A percentile compares a stretch with the other conserved stretches of the same genome.
phyloP scores from a whole-genome alignment of 2,888 invertebrate species.

The Steinernema scapterisci region DNA sequence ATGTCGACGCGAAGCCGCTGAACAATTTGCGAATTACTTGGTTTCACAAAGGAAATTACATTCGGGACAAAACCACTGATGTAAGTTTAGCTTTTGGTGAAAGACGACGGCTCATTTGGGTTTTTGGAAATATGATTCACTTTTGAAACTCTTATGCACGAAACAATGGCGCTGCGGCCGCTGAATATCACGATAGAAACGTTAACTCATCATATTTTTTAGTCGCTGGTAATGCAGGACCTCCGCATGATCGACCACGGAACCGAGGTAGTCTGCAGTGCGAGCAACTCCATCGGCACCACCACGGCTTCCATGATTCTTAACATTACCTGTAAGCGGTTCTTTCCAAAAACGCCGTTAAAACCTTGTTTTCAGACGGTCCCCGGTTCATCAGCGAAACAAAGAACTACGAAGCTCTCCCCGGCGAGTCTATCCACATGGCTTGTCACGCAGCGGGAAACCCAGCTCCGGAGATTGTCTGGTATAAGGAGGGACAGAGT shows the following conservation, averaged over 20 bases:
- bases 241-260: slow-evolving; percentile 62
- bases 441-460: slow-evolving; percentile 61
- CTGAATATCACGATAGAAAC: too few species aligned
- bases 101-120: too few species aligned
- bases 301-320: slow-evolving; percentile 50
- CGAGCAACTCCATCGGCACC: slow-evolving; percentile 57
- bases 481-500: slow-evolving; percentile 55
- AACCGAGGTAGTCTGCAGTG: slow-evolving; percentile 53
- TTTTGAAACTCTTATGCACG: too few species aligned
- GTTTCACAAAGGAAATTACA: slow-evolving; percentile 51
- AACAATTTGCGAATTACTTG: slow-evolving; percentile 55
- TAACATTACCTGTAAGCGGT: slow-evolving; percentile 57
- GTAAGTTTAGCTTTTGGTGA: too few species aligned
- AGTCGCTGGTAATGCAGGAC: slow-evolving; percentile 57
- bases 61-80: slow-evolving; percentile 49
- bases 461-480: slow-evolving; percentile 54
- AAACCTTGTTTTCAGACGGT: slow-evolving; percentile 51
- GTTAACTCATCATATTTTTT: slow-evolving; percentile 36
- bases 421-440: slow-evolving; percentile 57
- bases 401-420: slow-evolving; percentile 58
- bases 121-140: too few species aligned
- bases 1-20: slow-evolving; percentile 61
- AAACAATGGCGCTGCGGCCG: too few species aligned
- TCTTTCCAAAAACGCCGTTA: slow-evolving; percentile 37
- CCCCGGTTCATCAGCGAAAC: slow-evolving; percentile 57